These are phyloP conservation scores for Oncorhynchus clarkii DNA, from an alignment of 2,113 vertebrate species.

Conservation along the genomic window DNA sequence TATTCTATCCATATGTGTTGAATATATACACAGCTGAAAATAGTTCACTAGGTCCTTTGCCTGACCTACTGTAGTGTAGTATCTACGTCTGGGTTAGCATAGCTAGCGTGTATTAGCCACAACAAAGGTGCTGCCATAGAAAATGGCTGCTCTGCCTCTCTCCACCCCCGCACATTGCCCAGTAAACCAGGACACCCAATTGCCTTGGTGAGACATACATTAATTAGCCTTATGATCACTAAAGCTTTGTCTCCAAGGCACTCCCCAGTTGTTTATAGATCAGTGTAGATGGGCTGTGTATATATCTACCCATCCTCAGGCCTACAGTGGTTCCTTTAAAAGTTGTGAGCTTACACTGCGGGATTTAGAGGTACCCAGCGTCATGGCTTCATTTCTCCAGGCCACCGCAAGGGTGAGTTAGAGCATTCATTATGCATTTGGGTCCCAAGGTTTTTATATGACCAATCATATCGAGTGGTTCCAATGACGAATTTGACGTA, in stretches of 20 bases:
- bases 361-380: too few species aligned
- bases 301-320: not conserved
- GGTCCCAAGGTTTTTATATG: too few species aligned
- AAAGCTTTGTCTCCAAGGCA: constrained; percentile 21
- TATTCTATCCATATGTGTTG: not conserved
- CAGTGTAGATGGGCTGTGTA: not conserved
- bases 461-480: too few species aligned
- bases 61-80: constrained; percentile 2
- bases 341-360: too few species aligned
- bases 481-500: too few species aligned
- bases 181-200: constrained; percentile 27
- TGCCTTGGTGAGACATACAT: constrained; percentile 28
- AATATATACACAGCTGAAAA: not conserved
- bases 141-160: not conserved
- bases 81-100: not conserved
- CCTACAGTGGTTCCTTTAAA: not conserved
- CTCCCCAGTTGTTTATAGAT: not conserved
- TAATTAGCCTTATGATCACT: constrained; percentile 14
- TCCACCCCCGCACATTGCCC: constrained; percentile 47
- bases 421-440: too few species aligned
- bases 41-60: constrained; percentile 29
- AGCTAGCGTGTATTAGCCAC: too few species aligned
- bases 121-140: too few species aligned
- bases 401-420: too few species aligned
- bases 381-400: too few species aligned